Percentiles rank a stretch among this genome's conserved stretches.
These are phyloP conservation scores for Oreochromis aureus DNA, from an alignment of 2,113 vertebrate genomes.

Conservation along the genomic window DNA sequence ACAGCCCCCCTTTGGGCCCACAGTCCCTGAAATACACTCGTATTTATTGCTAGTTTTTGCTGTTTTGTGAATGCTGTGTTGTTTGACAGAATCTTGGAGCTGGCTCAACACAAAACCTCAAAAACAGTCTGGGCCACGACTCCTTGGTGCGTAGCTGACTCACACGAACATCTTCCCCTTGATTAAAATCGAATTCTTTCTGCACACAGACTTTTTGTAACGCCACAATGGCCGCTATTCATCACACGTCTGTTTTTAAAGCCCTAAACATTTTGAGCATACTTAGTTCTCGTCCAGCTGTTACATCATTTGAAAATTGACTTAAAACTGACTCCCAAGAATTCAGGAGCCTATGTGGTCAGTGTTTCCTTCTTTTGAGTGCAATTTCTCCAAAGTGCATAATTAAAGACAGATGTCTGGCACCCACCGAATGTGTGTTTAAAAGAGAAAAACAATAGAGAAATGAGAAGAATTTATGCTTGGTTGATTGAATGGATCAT, in stretches of 20 bases:
- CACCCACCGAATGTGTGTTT: neutral
- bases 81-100: constrained; percentile 56
- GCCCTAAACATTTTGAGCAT: neutral
- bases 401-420: constrained; percentile 17
- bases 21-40: neutral
- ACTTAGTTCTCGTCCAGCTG: neutral
- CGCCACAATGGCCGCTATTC: neutral
- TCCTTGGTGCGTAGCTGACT: constrained; percentile 52
- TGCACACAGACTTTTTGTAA: neutral
- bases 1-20: neutral
- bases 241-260: neutral
- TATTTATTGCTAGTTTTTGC: neutral
- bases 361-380: neutral
- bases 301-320: neutral
- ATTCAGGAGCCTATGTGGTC: constrained; percentile 9
- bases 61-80: neutral
- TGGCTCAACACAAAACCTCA: constrained; percentile 62
- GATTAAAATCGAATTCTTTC: neutral
- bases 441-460: neutral
- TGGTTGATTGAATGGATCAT: neutral
- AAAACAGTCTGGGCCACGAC: constrained; percentile 57
- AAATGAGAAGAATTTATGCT: neutral
- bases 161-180: neutral
- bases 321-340: neutral
- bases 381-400: neutral